Base-by-base conservation (phyloP, 1,140 invertebrate species). In the Lasioglossum baleicum region DNA sequence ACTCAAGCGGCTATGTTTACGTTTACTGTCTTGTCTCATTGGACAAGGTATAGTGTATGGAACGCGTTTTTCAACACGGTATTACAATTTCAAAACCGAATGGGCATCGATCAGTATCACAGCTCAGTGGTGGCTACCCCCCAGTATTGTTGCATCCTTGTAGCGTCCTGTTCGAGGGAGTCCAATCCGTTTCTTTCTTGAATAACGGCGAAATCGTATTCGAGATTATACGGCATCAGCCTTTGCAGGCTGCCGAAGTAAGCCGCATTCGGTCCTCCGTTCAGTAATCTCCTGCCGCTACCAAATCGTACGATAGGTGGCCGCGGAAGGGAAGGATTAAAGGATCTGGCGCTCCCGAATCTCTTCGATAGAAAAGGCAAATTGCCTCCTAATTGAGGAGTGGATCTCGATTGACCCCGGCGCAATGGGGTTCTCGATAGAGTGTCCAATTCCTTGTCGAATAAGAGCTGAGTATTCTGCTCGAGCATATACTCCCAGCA, bases 401-500 rank as follows among this genome's bases (percentile, higher is more conserved):
- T 91, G 31, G 92, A 91, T 53, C 88, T 92, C 80, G 93, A 92
- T 42, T 94, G 94, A 88, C 85, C 93, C 80, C 87, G 91, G 85
- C 88, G 93, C 92, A 85, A 85, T 88, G 82, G 92, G 81, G 75
- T 94, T 84, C 95, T 95, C 0, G 96, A 96, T 26, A 98, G 90
- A 15, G 96, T 97, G 88, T 98, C 97, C 63, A 98, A 90, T 91
- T 98, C 97, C 88, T 97, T 97, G 91, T 97, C 97, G 83, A 98
- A 98, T 0, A 98, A 87, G 80, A 98, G 91, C 88, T 98, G 97
- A 0, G 97, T 97, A 87, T 98, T 98, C 91, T 98, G 96, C 88
- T 98, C 97, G 26, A 98, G 90, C 96, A 98, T 98, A 87, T 98
- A 98, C 85, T 98, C 97, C 97, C 97, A 98, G 87, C 97, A 97